Percentiles rank a stretch among this genome's conserved stretches.
Evolutionary conservation across 1,140 invertebrate species (phyloP).

Genomic region (Trichonephila clavipes): DNA sequence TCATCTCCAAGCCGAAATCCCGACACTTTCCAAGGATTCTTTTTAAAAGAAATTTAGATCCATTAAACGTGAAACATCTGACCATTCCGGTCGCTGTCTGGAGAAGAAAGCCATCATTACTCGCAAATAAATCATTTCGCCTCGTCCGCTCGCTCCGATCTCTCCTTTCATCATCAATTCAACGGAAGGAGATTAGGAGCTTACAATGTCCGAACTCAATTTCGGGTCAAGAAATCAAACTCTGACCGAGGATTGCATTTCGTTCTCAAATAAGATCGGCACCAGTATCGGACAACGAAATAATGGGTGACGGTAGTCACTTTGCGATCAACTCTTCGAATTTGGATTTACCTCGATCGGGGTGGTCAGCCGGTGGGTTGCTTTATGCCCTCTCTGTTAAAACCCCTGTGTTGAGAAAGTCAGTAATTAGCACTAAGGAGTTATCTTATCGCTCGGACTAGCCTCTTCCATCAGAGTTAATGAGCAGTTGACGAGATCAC

Average conservation of each 20-base stretch:
- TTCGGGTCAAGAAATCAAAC: constrained; percentile 33
- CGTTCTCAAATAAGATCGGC: background rate
- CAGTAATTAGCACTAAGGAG: constrained; percentile 59
- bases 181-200: background rate
- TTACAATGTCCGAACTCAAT: constrained; percentile 11
- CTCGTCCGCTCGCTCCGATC: background rate
- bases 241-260: constrained; percentile 4
- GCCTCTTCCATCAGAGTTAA: constrained; percentile 70
- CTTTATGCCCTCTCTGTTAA: background rate
- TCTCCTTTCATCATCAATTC: constrained; percentile 9
- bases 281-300: constrained; percentile 3
- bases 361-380: constrained; percentile 27
- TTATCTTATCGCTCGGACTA: constrained; percentile 63
- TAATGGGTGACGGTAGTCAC: background rate
- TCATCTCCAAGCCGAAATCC: background rate
- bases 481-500: constrained; percentile 68
- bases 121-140: constrained; percentile 5
- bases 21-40: background rate
- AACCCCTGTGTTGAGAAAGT: constrained; percentile 48
- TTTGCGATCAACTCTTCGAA: constrained; percentile 11
- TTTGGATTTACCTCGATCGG: background rate
- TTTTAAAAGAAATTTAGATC: background rate
- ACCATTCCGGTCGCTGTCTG: background rate
- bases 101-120: constrained; percentile 17
- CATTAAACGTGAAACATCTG: background rate